Evolutionary conservation across 2,113 vertebrate genomes (phyloP), one percentile per base, ranked within the genome.

Genomic region (Ptilonorhynchus violaceus): DNA sequence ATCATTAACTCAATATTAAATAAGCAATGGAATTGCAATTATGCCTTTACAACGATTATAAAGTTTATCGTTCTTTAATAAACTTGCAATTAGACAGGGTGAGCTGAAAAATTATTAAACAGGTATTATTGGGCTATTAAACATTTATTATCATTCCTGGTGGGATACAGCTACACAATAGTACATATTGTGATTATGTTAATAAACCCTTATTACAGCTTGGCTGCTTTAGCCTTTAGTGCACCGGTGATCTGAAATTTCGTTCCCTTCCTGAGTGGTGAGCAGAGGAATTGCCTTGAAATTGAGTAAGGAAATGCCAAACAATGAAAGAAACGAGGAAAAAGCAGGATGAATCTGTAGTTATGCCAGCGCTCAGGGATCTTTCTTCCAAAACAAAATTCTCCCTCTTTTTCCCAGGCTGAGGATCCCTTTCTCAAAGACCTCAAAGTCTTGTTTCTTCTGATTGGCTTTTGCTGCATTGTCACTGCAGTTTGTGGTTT

Each of bases 31-130:
- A 97, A 92, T 89, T 92, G 94, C 96, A 98, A 94, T 98, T 98
- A 97, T 73, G 88, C 94, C 96, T 96, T 97, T 97, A 97, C 95
- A 97, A 88, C 12, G 66, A 97, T 96, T 95, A 84, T 96, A 96
- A 98, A 98, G 96, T 98, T 98, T 98, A 98, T 97, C 22, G 81
- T 97, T 97, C 96, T 97, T 98, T 98, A 98, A 98, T 98, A 98
- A 98, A 98, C 97, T 97, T 97, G 94, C 88, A 97, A 97, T 97
- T 98, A 97, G 97, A 85, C 86, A 93, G 96, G 96, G 96, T 75
- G 96, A 97, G 89, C 88, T 93, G 93, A 91, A 94, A 98, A 98
- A 97, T 98, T 97, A 98, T 97, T 96, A 96, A 98, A 94, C 97
- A 98, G 97, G 96, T 98, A 97, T 97, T 97, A 97, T 92, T 97